Conservation (phyloP, 2,797 vertebrate species). For the Gallinago stenura region DNA sequence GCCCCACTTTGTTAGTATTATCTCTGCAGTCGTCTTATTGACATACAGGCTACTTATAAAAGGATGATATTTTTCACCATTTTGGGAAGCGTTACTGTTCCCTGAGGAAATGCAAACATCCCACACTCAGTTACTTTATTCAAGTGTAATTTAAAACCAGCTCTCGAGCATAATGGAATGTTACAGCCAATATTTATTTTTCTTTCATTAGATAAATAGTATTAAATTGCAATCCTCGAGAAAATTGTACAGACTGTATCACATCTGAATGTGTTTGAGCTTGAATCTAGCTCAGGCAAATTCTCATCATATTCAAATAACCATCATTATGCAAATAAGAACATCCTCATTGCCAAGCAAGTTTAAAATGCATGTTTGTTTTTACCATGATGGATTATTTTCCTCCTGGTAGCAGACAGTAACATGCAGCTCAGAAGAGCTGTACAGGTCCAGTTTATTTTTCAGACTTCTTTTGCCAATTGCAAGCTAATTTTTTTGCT, state of each 20-base stretch:
- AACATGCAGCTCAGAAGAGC: neutral
- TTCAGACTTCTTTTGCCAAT: neutral
- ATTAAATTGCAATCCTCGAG: slow-evolving; percentile 77
- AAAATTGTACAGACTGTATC: slow-evolving; percentile 65
- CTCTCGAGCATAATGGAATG: slow-evolving; percentile 58
- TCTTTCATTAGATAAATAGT: slow-evolving; percentile 79
- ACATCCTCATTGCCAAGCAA: slow-evolving; percentile 44
- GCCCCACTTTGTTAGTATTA: neutral
- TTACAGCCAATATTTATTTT: slow-evolving; percentile 76
- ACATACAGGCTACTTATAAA: neutral
- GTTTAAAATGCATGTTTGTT: slow-evolving; percentile 74
- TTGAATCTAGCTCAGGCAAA: slow-evolving; percentile 70
- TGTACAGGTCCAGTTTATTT: neutral
- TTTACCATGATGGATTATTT: slow-evolving; percentile 68
- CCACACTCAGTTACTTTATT: slow-evolving; percentile 26
- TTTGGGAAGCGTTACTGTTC: slow-evolving; percentile 10
- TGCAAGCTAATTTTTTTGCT: neutral
- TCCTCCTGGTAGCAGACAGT: slow-evolving; percentile 17
- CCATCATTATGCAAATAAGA: slow-evolving; percentile 77
- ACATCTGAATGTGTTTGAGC: slow-evolving; percentile 70
- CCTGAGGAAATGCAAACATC: slow-evolving; percentile 36
- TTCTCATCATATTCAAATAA: slow-evolving; percentile 76
- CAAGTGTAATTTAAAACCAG: slow-evolving; percentile 29
- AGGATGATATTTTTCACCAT: neutral
- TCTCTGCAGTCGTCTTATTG: neutral